phyloP scores from a whole-genome alignment of 2,888 invertebrate genomes.

The Prionchulus punctatus region DNA sequence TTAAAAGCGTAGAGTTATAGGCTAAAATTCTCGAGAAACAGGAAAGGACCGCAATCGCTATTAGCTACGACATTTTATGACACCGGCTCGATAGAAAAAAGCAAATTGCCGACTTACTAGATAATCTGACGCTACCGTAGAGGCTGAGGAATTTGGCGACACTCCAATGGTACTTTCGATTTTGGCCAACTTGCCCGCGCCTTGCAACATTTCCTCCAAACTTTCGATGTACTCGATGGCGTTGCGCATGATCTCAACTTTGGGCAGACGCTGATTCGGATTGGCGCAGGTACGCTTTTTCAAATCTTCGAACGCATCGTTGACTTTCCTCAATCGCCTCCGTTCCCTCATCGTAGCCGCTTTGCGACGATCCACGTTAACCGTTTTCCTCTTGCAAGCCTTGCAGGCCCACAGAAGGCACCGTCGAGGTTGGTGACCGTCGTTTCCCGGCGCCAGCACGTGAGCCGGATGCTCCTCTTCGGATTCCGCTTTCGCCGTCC shows the following conservation, averaged over 20 bases:
- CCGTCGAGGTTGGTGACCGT: constrained; percentile 34
- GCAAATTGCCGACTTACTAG: no score
- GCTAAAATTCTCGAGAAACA: no score
- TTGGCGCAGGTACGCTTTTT: constrained; percentile 80
- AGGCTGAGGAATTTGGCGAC: no score
- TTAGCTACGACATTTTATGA: no score
- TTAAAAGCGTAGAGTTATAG: no score
- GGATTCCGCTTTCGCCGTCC: no score
- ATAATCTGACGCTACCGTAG: no score
- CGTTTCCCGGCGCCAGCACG: constrained; percentile 12
- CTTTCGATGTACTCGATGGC: constrained; percentile 91
- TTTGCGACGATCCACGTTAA: constrained; percentile 82
- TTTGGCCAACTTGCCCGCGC: constrained; percentile 14
- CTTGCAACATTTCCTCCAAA: constrained; percentile 38
- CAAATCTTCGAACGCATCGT: constrained; percentile 90
- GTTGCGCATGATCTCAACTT: constrained; percentile 87
- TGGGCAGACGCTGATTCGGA: constrained; percentile 86
- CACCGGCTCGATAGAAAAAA: no score
- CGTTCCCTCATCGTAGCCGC: constrained; percentile 90
- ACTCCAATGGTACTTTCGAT: no score
- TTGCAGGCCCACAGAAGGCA: constrained; percentile 94
- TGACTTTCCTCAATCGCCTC: constrained; percentile 78
- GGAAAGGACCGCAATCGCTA: no score
- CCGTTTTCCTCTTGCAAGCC: constrained; percentile 49
- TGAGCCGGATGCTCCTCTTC: constrained; percentile 11